These are phyloP conservation scores for Dicentrarchus labrax DNA, from an alignment of 2,113 vertebrate species.

Conservation along the genomic window DNA sequence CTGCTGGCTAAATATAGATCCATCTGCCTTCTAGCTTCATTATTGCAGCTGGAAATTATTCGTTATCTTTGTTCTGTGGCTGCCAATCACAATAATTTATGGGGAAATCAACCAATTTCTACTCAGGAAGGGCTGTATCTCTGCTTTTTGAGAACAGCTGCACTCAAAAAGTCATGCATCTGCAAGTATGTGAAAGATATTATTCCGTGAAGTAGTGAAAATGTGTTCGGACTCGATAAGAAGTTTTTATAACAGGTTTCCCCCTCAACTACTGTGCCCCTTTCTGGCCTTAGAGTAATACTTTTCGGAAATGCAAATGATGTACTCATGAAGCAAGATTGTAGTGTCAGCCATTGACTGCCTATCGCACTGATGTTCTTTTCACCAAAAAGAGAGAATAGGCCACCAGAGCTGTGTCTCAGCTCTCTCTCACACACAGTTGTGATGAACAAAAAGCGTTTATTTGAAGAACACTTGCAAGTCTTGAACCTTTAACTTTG, in stretches of 20 bases:
- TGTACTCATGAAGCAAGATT: slow-evolving; percentile 6
- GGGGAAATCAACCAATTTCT: slow-evolving; percentile 29
- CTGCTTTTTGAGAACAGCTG: slow-evolving; percentile 25
- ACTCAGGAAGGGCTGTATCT: not conserved
- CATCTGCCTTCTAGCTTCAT: slow-evolving; percentile 31
- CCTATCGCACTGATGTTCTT: not conserved
- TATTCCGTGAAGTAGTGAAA: slow-evolving; percentile 24
- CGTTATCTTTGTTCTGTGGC: slow-evolving; percentile 34
- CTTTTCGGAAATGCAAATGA: slow-evolving; percentile 34
- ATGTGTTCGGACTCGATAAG: slow-evolving; percentile 43
- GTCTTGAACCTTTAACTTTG: slow-evolving; percentile 3
- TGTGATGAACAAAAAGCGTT: not conserved
- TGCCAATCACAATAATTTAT: slow-evolving; percentile 46
- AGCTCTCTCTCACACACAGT: slow-evolving; percentile 5
- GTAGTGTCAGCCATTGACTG: slow-evolving; percentile 22
- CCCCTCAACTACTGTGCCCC: not conserved
- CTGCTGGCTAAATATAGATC: slow-evolving; percentile 24
- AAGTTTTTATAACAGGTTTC: slow-evolving; percentile 36
- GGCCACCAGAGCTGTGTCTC: not conserved
- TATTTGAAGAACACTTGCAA: slow-evolving; percentile 5
- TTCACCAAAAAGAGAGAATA: not conserved
- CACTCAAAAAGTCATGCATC: slow-evolving; percentile 25
- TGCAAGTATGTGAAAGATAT: slow-evolving; percentile 20
- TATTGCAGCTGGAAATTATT: slow-evolving; percentile 50
- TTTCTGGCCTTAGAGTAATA: not conserved